Evolutionary conservation across 2,888 invertebrate species (phyloP).

Genomic region (Trachelus stipa): DNA sequence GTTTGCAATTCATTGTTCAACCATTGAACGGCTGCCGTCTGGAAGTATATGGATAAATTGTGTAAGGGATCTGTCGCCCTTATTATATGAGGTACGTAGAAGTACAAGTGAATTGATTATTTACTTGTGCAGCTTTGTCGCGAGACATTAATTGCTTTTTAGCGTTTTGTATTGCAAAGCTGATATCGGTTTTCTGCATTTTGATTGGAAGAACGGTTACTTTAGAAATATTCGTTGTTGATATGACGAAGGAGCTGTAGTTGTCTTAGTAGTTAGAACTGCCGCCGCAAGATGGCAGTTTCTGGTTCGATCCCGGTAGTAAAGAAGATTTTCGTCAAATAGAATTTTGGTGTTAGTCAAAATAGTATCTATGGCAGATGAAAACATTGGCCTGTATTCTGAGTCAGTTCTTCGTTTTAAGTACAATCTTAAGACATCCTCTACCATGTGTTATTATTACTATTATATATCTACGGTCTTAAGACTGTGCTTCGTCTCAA

Average conservation of each 20-base stretch:
- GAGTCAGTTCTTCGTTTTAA: too few species aligned
- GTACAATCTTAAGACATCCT: too few species aligned
- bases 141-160: conserved; percentile 15
- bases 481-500: too few species aligned
- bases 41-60: neutral
- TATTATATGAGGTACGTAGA: neutral
- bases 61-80: neutral
- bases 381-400: too few species aligned
- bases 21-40: conserved; percentile 15
- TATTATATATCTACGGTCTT: too few species aligned
- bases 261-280: neutral
- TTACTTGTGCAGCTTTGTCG: conserved; percentile 9
- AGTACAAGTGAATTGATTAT: neutral
- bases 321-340: too few species aligned
- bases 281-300: neutral
- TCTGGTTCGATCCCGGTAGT: neutral
- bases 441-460: too few species aligned
- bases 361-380: too few species aligned
- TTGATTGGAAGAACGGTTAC: neutral
- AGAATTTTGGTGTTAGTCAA: too few species aligned
- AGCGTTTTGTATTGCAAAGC: neutral
- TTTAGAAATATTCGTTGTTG: neutral
- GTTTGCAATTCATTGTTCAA: conserved; percentile 10
- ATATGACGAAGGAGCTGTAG: neutral
- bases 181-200: neutral